Conservation (phyloP, 2,797 vertebrate genomes). For the Pogoniulus pusillus region DNA sequence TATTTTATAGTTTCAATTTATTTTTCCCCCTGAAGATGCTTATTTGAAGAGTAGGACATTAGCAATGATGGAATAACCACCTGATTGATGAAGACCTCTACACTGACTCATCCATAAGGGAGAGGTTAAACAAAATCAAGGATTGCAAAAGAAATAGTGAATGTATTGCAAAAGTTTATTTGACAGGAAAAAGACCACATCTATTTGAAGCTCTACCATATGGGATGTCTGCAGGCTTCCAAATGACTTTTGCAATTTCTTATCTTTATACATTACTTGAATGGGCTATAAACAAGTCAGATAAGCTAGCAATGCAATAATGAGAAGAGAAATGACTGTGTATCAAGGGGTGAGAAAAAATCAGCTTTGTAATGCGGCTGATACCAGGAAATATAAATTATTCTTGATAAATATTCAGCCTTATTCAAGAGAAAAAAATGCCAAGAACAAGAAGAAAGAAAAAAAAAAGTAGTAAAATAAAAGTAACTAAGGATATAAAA, state of each 20-base stretch:
- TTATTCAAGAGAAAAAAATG: constrained; percentile 46
- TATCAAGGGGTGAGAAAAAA: constrained; percentile 40
- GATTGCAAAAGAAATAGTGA: background rate
- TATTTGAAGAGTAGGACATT: background rate
- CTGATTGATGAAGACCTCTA: constrained; percentile 8
- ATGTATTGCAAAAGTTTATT: background rate
- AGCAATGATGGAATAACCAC: background rate
- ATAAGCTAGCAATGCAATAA: constrained; percentile 49
- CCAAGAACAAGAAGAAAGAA: background rate
- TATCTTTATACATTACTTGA: constrained; percentile 65
- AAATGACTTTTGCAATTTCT: constrained; percentile 37
- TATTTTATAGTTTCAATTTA: background rate
- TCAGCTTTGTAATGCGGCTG: constrained; percentile 57
- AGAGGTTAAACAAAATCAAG: constrained; percentile 17
- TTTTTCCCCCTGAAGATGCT: background rate
- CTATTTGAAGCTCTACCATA: background rate
- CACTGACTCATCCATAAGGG: background rate
- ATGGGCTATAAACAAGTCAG: constrained; percentile 52
- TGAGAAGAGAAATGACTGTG: constrained; percentile 57
- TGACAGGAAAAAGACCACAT: constrained; percentile 15
- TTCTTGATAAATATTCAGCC: constrained; percentile 54
- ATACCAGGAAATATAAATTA: constrained; percentile 68
- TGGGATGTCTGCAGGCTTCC: constrained; percentile 25
- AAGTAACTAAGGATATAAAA: constrained; percentile 40
- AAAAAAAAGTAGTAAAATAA: constrained; percentile 48